Base-by-base conservation (phyloP, 2,888 invertebrate species). In the Lasius platythorax region DNA sequence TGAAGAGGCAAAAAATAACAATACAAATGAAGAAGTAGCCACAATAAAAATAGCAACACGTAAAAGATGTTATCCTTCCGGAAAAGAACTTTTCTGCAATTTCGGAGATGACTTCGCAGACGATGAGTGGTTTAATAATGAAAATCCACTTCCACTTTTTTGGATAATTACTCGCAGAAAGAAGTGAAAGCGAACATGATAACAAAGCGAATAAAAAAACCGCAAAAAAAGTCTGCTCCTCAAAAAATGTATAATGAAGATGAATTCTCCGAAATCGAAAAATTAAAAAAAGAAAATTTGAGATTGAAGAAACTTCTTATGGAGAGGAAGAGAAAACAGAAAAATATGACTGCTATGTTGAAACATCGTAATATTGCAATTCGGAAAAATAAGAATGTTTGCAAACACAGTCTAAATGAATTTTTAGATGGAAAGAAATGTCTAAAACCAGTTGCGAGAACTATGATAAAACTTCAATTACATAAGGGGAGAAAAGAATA, bases 371-470 rank as follows among this genome's bases (percentile, higher is more conserved):
- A 37, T 64, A n/a, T 2, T 64, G 64, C 37, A 64, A 3, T 5
- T 11, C 40, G 11, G 3, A 63, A 64, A 37, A 23, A 30, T 3
- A 64, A 64, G 12, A 40, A 37, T 11, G 11, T 64, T 64, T 64
- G 37, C 37, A 64, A 64, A 40, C 37, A 64, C 12, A 40, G 37
- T 64, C n/a, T 64, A 0, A n/a, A 64, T 64, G 37, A 64, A 64
- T 37, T 64, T 64, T 37, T 37, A n/a, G n/a, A 64, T 64, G 64
- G 64, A 64, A 37, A 64, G n/a, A 64, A 64, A 18, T 64, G 18
- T 64, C 9, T 2, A 64, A 64, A 37, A 37, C 37, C n/a, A n/a
- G 9, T 64, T n/a, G n/a, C 64, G 11, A 18, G 18, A 63, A 63
- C 33, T 1, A 63, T 58, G 28, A 28, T 58, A 28, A 6, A 28